phyloP scores from a whole-genome alignment of 2,888 invertebrate species.

The Imbricaverruca yamaguchii region DNA sequence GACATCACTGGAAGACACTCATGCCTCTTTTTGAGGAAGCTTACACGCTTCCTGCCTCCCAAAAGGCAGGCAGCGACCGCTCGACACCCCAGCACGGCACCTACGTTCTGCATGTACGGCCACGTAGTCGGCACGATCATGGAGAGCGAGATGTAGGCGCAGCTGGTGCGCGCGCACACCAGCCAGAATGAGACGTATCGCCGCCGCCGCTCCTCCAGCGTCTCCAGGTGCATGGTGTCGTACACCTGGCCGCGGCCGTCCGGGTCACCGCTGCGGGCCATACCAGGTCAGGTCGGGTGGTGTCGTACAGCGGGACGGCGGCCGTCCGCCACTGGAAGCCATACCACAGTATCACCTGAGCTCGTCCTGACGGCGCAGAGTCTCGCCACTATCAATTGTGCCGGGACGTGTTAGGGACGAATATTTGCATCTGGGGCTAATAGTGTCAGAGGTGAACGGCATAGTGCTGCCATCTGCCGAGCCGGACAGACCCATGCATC shows the following conservation, averaged over 20 bases:
- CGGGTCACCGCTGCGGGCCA: not conserved
- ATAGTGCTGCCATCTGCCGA: too few species aligned
- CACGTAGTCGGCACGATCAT: slow-evolving; percentile 7
- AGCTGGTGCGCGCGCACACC: not conserved
- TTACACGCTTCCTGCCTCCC: too few species aligned
- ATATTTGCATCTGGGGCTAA: too few species aligned
- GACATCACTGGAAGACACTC: too few species aligned
- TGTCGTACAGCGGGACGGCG: too few species aligned
- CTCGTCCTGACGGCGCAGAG: too few species aligned
- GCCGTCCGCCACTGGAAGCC: not conserved
- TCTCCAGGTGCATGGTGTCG: slow-evolving; percentile 43
- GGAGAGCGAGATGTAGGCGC: slow-evolving; percentile 16
- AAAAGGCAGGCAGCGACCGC: not conserved
- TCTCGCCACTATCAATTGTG: too few species aligned
- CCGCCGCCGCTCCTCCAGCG: not conserved
- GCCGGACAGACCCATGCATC: too few species aligned
- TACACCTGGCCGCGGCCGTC: slow-evolving; percentile 44
- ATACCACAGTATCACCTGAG: not conserved
- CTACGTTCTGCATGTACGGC: slow-evolving; percentile 16
- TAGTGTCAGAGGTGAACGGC: too few species aligned
- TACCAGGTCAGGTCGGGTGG: not conserved
- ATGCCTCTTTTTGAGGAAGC: too few species aligned
- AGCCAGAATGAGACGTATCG: slow-evolving; percentile 8
- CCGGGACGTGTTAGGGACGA: too few species aligned
- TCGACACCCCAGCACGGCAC: not conserved